Evolutionary conservation across 2,888 invertebrate genomes (phyloP).

Genomic region (Hanleya hanleyi): DNA sequence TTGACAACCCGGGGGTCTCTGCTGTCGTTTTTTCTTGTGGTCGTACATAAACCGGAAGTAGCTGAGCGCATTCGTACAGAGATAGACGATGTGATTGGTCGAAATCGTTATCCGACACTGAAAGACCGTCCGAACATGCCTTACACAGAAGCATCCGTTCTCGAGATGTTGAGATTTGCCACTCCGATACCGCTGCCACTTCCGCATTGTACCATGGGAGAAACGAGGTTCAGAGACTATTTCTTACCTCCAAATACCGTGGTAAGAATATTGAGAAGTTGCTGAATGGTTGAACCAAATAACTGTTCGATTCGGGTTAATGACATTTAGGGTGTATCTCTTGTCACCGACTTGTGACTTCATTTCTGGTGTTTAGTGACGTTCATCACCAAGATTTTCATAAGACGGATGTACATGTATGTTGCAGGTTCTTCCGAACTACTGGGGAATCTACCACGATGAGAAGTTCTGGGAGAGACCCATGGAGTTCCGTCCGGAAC

Average conservation of each 20-base stretch:
- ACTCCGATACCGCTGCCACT: background rate
- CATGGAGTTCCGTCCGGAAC: no score
- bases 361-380: no score
- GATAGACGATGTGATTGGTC: background rate
- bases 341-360: no score
- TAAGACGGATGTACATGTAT: no score
- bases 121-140: conserved; percentile 1
- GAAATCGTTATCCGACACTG: background rate
- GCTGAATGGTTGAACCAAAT: no score
- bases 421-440: no score
- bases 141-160: background rate
- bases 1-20: background rate
- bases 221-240: background rate
- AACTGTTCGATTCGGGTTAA: no score
- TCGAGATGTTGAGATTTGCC: background rate
- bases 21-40: background rate
- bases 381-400: no score
- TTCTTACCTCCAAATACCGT: background rate
- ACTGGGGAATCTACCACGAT: no score
- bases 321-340: no score
- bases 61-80: background rate
- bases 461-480: no score
- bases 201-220: background rate
- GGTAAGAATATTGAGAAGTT: no score
- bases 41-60: background rate